phyloP scores from a whole-genome alignment of 2,113 vertebrate genomes.

The Crotalus helleri region DNA sequence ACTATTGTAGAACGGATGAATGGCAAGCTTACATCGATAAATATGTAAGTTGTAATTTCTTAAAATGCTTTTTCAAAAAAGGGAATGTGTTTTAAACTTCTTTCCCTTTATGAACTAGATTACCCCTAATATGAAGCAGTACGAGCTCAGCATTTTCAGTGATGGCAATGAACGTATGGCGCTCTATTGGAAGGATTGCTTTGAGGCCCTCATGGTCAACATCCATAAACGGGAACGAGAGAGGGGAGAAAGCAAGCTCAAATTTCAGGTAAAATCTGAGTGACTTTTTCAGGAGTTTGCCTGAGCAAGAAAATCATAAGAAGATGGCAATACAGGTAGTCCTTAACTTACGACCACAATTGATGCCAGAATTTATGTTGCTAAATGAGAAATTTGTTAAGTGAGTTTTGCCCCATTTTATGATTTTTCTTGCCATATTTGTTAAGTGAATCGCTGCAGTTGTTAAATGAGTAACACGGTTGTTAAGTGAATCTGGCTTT shows the following conservation, averaged over 20 bases:
- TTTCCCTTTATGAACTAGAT: constrained; percentile 72
- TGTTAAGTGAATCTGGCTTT: not conserved
- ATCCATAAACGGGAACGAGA: constrained; percentile 89
- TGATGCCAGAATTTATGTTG: not conserved
- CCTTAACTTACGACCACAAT: not conserved
- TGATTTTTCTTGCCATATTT: not conserved
- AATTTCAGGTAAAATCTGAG: constrained; percentile 84
- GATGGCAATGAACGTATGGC: constrained; percentile 87
- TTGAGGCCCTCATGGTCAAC: constrained; percentile 91
- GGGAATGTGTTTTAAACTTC: not conserved
- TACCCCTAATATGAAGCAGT: constrained; percentile 96
- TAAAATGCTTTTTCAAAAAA: not conserved
- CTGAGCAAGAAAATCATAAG: not conserved
- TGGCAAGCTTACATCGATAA: constrained; percentile 96
- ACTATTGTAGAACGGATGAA: constrained; percentile 88
- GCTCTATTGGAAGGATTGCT: constrained; percentile 93
- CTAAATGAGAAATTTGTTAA: not conserved
- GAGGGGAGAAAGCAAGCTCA: constrained; percentile 94
- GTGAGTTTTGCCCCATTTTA: not conserved
- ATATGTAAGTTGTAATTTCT: constrained; percentile 80
- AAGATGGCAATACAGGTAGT: not conserved
- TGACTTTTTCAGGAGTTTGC: not conserved
- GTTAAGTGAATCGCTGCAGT: not conserved
- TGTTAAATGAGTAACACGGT: too few relatives aligned
- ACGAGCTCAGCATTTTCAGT: constrained; percentile 90